phyloP scores from a whole-genome alignment of 2,797 vertebrate species.

The Onychomys leucogaster region DNA sequence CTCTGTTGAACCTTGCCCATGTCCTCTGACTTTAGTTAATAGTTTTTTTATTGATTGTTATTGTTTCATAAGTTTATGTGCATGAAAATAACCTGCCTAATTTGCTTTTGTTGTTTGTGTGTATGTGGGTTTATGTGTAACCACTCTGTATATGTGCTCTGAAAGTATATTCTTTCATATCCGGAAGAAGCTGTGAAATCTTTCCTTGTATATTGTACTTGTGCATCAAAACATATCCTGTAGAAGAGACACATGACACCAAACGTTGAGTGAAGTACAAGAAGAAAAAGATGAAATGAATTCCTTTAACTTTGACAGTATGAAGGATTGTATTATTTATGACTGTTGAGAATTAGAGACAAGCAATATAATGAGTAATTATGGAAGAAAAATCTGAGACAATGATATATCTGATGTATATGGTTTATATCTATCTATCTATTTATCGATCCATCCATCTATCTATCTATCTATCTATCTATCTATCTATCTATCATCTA shows the following conservation, averaged over 20 bases:
- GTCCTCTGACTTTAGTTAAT: too few relatives aligned
- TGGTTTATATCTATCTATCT: background rate
- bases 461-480: too few relatives aligned
- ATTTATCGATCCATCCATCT: background rate
- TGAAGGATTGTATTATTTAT: background rate
- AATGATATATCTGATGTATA: background rate
- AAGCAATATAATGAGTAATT: background rate
- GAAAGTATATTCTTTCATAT: background rate
- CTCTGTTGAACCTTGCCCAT: background rate
- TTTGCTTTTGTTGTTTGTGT: background rate
- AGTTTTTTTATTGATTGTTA: background rate
- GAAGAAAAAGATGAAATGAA: background rate
- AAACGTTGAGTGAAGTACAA: background rate
- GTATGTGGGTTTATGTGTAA: background rate
- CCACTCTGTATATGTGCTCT: background rate
- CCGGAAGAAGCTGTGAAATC: background rate
- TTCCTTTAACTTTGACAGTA: background rate
- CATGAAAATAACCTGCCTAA: background rate
- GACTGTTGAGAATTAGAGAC: background rate
- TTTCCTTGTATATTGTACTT: background rate
- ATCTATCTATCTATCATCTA: background rate
- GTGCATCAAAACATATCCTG: background rate
- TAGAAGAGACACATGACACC: background rate
- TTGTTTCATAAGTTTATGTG: background rate
- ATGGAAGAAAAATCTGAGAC: background rate